Percentiles rank a stretch among this genome's conserved stretches.
Conservation (phyloP, 2,113 vertebrate species). For the Stigmatopora argus region DNA sequence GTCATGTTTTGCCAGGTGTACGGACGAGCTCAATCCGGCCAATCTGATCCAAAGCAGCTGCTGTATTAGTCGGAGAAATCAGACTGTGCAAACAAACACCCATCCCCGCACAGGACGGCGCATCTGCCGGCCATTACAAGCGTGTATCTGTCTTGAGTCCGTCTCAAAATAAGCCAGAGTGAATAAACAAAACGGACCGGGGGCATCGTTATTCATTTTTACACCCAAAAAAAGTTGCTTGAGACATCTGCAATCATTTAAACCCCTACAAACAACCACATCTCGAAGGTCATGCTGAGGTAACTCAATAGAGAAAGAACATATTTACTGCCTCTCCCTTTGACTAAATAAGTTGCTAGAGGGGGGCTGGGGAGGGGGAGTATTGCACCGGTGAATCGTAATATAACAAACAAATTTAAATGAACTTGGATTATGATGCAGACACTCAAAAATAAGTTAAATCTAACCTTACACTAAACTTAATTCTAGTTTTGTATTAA, state of each 20-base stretch:
- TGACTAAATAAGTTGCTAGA: too few relatives aligned
- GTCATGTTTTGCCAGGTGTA: slow-evolving; percentile 93
- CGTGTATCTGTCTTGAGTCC: slow-evolving; percentile 68
- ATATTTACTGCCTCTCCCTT: too few relatives aligned
- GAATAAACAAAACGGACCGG: slow-evolving; percentile 79
- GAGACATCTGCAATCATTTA: slow-evolving; percentile 43
- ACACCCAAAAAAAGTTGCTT: slow-evolving; percentile 33
- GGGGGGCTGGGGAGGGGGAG: too few relatives aligned
- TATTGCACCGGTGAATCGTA: too few relatives aligned
- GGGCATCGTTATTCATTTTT: slow-evolving; percentile 73
- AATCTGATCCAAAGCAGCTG: slow-evolving; percentile 89
- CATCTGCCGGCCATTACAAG: slow-evolving; percentile 90
- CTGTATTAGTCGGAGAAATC: slow-evolving; percentile 82
- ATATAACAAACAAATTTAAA: too few relatives aligned
- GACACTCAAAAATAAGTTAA: too few relatives aligned
- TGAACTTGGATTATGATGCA: too few relatives aligned
- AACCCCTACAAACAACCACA: slow-evolving; percentile 1
- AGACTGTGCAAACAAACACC: slow-evolving; percentile 91
- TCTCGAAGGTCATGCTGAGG: slow-evolving; percentile 19
- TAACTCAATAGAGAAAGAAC: not conserved
- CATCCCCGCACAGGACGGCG: slow-evolving; percentile 61
- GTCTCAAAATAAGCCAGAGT: slow-evolving; percentile 70
- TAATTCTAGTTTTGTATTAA: too few relatives aligned
- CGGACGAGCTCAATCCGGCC: slow-evolving; percentile 52
- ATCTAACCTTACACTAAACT: too few relatives aligned